Base-by-base conservation (phyloP, 2,113 vertebrate genomes). In the Pluvianellus socialis region DNA sequence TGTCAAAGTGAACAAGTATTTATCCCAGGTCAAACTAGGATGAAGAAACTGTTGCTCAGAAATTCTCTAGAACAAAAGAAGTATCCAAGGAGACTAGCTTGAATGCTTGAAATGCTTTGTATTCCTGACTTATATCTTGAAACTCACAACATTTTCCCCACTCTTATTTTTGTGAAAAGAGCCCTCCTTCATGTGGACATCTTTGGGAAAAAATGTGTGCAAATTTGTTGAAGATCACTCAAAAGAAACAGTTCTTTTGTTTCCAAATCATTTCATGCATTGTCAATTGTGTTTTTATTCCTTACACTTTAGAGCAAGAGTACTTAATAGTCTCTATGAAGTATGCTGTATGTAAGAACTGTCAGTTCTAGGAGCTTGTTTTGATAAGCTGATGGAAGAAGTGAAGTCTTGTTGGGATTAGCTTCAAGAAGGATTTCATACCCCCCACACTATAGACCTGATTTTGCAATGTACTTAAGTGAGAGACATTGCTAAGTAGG, bases 181-280 rank as follows among this genome's bases (percentile, higher is more conserved):
- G 1, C 4, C 0, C 14, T 61, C 19, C 5, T 26, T 50, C 32
- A 11, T 35, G 28, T 49, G 23, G 21, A 55, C 10, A 12, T 53
- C 7, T 70, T 53, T 9, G 38, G 32, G 30, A 49, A 35, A 79
- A 85, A 55, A 45, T 10, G 1, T 61, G 5, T 16, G 10, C 23
- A 44, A 38, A 38, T 53, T 77, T 59, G 7, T 52, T 73, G n/a
- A 77, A 70, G 28, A 49, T 52, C 16, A 42, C 19, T 68, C 44
- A n/a, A 53, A 87, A 79, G 40, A 53, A 86, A 71, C 4, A 63
- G 35, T 66, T 74, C 30, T 89, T 96, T 73, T 7, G 50, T 50
- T 66, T 83, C 24, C 45, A 20, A 88, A 42, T 77, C 1, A 35
- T 86, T 90, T 70, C 4, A 62, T 62, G 19, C 45, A 30, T 68